phyloP scores from a whole-genome alignment of 2,113 vertebrate genomes.

The Ophthalmolycus amberensis region DNA sequence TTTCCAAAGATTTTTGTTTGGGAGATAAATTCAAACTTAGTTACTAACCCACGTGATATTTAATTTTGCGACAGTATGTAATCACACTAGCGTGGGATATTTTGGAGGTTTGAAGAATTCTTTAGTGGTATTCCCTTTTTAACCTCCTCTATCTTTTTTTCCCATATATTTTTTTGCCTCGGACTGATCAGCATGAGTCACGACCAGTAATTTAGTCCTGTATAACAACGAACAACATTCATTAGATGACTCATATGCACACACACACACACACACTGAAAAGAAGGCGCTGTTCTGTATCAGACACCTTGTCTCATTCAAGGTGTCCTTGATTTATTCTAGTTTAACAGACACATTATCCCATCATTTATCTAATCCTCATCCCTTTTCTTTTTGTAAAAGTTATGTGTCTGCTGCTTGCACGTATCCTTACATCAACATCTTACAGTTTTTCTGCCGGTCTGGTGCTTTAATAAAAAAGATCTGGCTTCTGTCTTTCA shows the following conservation, averaged over 20 bases:
- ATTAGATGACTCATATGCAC: slow-evolving; percentile 43
- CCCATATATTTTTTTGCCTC: neutral
- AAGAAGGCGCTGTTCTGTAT: neutral
- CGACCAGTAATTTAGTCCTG: slow-evolving; percentile 27
- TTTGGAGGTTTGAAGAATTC: neutral
- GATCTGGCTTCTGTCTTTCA: neutral
- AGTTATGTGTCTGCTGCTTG: neutral
- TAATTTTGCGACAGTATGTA: neutral
- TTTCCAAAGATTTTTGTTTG: slow-evolving; percentile 23
- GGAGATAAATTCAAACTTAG: slow-evolving; percentile 15
- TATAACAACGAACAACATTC: slow-evolving; percentile 12
- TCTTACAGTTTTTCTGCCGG: too few species aligned
- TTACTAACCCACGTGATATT: neutral
- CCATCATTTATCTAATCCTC: neutral
- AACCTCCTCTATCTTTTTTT: neutral
- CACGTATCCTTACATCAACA: neutral
- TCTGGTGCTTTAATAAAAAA: neutral
- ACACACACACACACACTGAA: neutral
- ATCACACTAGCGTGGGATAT: neutral
- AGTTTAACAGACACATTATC: neutral
- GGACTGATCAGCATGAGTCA: slow-evolving; percentile 26
- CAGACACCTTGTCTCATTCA: neutral
- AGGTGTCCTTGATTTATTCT: neutral
- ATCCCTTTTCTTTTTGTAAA: neutral
- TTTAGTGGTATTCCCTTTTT: neutral